Evolutionary conservation across 2,888 invertebrate species (phyloP).

Genomic region (Ametastegia equiseti): DNA sequence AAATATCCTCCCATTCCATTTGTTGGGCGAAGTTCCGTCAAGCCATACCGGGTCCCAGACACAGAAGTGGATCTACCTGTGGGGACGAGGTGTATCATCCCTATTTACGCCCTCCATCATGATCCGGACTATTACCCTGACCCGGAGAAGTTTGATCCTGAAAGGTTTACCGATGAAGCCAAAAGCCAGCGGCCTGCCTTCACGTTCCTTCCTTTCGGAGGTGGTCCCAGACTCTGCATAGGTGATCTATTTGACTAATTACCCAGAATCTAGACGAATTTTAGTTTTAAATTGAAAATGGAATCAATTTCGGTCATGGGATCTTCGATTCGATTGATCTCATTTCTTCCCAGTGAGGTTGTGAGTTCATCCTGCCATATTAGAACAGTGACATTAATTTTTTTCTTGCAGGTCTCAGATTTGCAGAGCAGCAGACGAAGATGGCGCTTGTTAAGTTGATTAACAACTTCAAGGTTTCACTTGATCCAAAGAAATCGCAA

Average conservation of each 20-base stretch:
- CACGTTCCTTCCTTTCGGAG: conserved; percentile 75
- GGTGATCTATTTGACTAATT: conserved; percentile 64
- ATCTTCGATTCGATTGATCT: background rate
- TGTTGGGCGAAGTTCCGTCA: conserved; percentile 68
- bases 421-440: conserved; percentile 50
- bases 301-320: background rate
- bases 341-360: background rate
- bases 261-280: conserved; percentile 51
- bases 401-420: conserved; percentile 50
- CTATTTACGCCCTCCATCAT: conserved; percentile 70
- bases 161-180: conserved; percentile 73
- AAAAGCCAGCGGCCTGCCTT: conserved; percentile 65
- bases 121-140: conserved; percentile 74
- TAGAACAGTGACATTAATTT: background rate
- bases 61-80: conserved; percentile 69
- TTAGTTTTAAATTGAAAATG: background rate
- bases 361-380: too few species aligned
- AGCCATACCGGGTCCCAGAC: conserved; percentile 69
- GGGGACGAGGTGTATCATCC: conserved; percentile 66
- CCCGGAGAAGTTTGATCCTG: conserved; percentile 75
- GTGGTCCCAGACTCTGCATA: conserved; percentile 74
- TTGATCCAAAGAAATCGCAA: conserved; percentile 49
- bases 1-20: conserved; percentile 74
- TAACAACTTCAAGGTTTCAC: conserved; percentile 56
- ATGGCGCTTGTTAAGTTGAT: conserved; percentile 59